Evolutionary conservation across 2,113 vertebrate genomes (phyloP).

Genomic region (Girardinichthys multiradiatus): DNA sequence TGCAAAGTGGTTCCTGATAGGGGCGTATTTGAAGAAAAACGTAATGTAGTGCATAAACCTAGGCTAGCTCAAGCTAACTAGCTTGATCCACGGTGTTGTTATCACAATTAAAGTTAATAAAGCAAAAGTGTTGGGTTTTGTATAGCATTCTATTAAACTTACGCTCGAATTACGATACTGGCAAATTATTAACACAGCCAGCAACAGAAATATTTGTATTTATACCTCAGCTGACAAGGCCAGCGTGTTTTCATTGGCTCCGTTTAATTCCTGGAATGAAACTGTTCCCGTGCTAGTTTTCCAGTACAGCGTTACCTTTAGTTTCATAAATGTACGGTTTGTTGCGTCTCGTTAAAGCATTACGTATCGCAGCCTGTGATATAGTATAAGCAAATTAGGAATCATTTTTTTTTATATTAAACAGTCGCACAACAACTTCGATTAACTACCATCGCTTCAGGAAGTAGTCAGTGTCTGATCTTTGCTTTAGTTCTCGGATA

Average conservation of each 20-base stretch:
- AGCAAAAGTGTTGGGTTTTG: background rate
- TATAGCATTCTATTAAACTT: accelerated
- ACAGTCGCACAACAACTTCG: background rate
- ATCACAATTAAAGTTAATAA: background rate
- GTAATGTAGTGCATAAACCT: constrained; percentile 36
- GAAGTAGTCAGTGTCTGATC: constrained; percentile 64
- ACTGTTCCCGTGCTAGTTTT: background rate
- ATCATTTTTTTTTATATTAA: background rate
- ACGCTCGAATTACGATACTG: accelerated
- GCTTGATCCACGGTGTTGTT: background rate
- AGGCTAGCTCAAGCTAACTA: constrained; percentile 43
- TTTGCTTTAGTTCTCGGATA: constrained; percentile 26
- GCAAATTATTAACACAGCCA: background rate
- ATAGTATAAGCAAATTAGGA: background rate
- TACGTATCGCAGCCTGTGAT: accelerated
- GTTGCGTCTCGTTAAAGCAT: accelerated
- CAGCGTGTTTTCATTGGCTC: constrained; percentile 44
- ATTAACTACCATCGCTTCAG: constrained; percentile 46
- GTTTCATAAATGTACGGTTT: background rate
- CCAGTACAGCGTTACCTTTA: background rate
- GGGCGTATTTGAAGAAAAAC: background rate
- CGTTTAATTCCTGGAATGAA: constrained; percentile 53
- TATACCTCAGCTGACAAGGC: constrained; percentile 66
- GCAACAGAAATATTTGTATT: background rate
- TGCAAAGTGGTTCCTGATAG: background rate